Percentiles rank a stretch among this genome's conserved stretches.
These are phyloP conservation scores for Beroe ovata DNA, from an alignment of 37 sponge, comb jelly and placozoan species.

Conservation along the genomic window DNA sequence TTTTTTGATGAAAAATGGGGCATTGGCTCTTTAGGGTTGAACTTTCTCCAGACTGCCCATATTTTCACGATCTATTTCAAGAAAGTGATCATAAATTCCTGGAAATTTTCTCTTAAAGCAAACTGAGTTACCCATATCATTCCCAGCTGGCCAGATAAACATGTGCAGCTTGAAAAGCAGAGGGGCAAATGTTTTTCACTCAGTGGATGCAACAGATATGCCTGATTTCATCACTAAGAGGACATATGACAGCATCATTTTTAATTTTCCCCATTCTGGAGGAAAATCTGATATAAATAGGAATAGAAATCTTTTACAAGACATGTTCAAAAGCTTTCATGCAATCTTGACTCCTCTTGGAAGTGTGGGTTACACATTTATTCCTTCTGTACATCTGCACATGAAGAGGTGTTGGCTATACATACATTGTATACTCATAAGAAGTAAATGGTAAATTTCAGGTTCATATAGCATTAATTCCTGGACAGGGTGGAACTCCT, in stretches of 20 bases:
- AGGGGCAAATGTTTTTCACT: neutral
- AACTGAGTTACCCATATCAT: too few species aligned
- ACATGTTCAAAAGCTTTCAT: neutral
- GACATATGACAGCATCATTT: neutral
- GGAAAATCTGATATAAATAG: neutral
- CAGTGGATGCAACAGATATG: constrained; percentile 2
- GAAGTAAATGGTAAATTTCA: neutral
- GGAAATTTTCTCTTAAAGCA: too few species aligned
- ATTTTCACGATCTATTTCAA: too few species aligned
- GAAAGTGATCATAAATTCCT: too few species aligned
- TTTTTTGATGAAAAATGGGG: too few species aligned
- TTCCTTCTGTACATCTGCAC: too few species aligned
- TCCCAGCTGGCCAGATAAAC: neutral
- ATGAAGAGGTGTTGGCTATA: too few species aligned
- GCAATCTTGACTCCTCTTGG: neutral
- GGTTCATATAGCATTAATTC: constrained; percentile 37
- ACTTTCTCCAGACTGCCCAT: too few species aligned
- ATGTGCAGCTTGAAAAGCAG: neutral
- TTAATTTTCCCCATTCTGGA: constrained; percentile 62
- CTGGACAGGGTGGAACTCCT: constrained; percentile 52
- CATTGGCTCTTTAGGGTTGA: too few species aligned
- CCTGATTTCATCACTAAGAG: neutral
- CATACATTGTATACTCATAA: neutral
- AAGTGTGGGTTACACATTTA: too few species aligned
- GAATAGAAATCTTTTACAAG: neutral